phyloP scores from a whole-genome alignment of 2,888 invertebrate species.

The Polymixis lichenea region DNA sequence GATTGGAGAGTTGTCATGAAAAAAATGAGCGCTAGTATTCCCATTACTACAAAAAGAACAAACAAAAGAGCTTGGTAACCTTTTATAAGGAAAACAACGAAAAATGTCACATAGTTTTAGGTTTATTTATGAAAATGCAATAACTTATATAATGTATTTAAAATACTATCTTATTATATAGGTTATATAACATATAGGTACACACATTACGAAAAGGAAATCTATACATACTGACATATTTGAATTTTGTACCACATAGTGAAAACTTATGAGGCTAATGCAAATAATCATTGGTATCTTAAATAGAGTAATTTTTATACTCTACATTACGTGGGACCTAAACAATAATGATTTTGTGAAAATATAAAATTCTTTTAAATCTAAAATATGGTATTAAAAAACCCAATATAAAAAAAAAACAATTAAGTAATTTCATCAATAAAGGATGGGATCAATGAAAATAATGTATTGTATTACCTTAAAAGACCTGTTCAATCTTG shows the following conservation, averaged over 20 bases:
- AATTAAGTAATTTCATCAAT: neutral
- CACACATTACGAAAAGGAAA: slow-evolving; percentile 29
- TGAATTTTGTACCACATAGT: slow-evolving; percentile 4
- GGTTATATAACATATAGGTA: slow-evolving; percentile 12
- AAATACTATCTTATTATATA: slow-evolving; percentile 19
- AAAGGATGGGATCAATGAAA: slow-evolving; percentile 32
- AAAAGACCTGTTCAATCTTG: slow-evolving; percentile 14
- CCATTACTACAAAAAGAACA: slow-evolving; percentile 38
- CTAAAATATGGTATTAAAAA: neutral
- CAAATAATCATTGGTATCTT: slow-evolving; percentile 13
- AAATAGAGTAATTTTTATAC: slow-evolving; percentile 31
- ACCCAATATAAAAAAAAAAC: neutral
- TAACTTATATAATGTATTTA: slow-evolving; percentile 27
- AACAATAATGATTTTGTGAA: neutral
- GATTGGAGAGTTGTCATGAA: slow-evolving; percentile 98
- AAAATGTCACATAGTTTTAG: slow-evolving; percentile 28
- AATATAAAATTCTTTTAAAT: neutral
- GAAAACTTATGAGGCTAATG: neutral
- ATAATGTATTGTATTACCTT: neutral
- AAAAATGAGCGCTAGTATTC: slow-evolving; percentile 42
- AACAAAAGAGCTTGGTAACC: slow-evolving; percentile 40
- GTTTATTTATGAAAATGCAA: slow-evolving; percentile 43
- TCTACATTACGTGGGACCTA: slow-evolving; percentile 1
- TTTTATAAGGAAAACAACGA: slow-evolving; percentile 49
- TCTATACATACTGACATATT: slow-evolving; percentile 2